These are phyloP conservation scores for Hyppa rectilinea DNA, from an alignment of 2,888 invertebrate species.

Conservation along the genomic window DNA sequence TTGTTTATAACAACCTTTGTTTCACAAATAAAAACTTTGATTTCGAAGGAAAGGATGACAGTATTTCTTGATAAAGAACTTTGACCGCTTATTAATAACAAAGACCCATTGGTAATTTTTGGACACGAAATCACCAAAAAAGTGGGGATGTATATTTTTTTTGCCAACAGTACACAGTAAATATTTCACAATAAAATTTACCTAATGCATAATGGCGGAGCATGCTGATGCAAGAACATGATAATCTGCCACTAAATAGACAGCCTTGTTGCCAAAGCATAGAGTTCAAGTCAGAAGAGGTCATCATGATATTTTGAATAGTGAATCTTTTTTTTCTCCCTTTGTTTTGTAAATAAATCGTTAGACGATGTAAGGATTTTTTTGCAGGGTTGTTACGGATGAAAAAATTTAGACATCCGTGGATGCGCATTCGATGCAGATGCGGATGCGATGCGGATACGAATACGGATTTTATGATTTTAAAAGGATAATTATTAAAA, in stretches of 20 bases:
- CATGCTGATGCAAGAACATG: constrained; percentile 43
- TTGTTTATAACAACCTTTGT: no score
- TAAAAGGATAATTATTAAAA: no score
- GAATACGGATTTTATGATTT: no score
- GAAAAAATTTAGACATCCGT: no score
- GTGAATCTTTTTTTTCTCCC: constrained; percentile 9
- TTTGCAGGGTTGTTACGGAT: no score
- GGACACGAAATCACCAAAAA: neutral
- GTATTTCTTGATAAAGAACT: neutral
- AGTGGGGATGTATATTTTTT: neutral
- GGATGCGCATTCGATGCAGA: no score
- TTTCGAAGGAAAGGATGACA: neutral
- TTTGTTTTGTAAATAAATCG: constrained; percentile 11
- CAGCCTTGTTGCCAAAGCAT: constrained; percentile 35
- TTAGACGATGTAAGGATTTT: neutral
- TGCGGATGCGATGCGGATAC: no score
- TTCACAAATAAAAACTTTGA: no score
- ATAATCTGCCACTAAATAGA: constrained; percentile 38
- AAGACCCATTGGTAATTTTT: neutral
- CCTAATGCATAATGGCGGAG: constrained; percentile 14
- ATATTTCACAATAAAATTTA: constrained; percentile 44
- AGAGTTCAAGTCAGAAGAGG: constrained; percentile 38
- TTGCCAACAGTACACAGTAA: constrained; percentile 27
- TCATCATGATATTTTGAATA: constrained; percentile 22
- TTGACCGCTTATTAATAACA: neutral